Conservation (phyloP, 2,888 invertebrate genomes). For the Acanthacorydalis orientalis region DNA sequence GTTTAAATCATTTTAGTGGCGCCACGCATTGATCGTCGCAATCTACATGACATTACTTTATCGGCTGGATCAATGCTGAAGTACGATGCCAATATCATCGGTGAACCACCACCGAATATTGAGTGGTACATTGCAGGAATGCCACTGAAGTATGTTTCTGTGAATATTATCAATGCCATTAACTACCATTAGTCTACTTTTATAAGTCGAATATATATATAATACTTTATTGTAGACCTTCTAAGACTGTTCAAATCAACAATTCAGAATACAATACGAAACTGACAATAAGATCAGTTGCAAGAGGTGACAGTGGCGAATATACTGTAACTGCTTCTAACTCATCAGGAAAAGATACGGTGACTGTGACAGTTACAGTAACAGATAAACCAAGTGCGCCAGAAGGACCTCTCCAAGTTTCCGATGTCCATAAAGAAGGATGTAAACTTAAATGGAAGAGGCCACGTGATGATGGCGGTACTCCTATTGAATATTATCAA, state of each 20-base stretch:
- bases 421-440: slow-evolving; percentile 83
- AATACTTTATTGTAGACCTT: slow-evolving; percentile 18
- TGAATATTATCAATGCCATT: not conserved
- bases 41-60: slow-evolving; percentile 75
- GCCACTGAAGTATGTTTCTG: slow-evolving; percentile 37
- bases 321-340: slow-evolving; percentile 76
- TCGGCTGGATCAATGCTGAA: slow-evolving; percentile 88
- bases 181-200: not conserved
- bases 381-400: slow-evolving; percentile 79
- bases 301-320: slow-evolving; percentile 70
- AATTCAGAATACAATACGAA: slow-evolving; percentile 79
- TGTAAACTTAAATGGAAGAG: slow-evolving; percentile 92
- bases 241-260: slow-evolving; percentile 63
- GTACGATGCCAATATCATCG: slow-evolving; percentile 82
- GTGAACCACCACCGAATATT: slow-evolving; percentile 88
- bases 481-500: slow-evolving; percentile 89
- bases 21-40: slow-evolving; percentile 88
- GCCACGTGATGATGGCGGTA: slow-evolving; percentile 87
- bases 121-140: slow-evolving; percentile 83
- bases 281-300: slow-evolving; percentile 62
- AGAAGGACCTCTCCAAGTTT: slow-evolving; percentile 77
- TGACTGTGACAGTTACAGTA: slow-evolving; percentile 63
- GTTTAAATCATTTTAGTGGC: slow-evolving; percentile 42
- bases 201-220: not conserved
- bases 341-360: slow-evolving; percentile 72